A percentile compares a stretch with the other conserved stretches of the same genome.
Evolutionary conservation across 2,888 invertebrate species (phyloP).

Genomic region (Tenthredo notha): DNA sequence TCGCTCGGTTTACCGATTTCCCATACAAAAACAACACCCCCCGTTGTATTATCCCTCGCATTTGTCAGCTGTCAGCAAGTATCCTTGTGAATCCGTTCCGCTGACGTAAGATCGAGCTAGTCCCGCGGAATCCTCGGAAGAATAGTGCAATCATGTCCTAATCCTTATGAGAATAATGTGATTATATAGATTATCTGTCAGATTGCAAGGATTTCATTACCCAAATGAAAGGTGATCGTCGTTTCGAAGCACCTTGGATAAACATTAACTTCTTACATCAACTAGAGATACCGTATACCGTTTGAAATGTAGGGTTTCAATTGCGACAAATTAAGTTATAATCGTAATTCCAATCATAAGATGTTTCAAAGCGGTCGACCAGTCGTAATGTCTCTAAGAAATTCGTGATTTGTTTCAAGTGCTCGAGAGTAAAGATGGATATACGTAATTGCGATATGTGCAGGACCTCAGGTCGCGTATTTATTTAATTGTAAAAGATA

Average conservation of each 20-base stretch:
- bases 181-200: not conserved
- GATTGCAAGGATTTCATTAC: not conserved
- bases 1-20: slow-evolving; percentile 48
- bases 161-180: not conserved
- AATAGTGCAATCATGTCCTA: not conserved
- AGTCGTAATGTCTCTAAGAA: not conserved
- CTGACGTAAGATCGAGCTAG: slow-evolving; percentile 3
- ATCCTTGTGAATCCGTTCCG: not conserved
- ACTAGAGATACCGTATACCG: not conserved
- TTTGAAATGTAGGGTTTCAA: not conserved
- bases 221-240: not conserved
- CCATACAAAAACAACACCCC: slow-evolving; percentile 29
- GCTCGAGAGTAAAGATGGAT: not conserved
- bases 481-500: not conserved
- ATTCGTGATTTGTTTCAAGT: not conserved
- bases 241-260: not conserved
- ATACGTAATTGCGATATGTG: not conserved
- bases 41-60: slow-evolving; percentile 17
- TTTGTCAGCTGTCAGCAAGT: slow-evolving; percentile 30
- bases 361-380: not conserved
- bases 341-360: not conserved
- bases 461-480: not conserved
- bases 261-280: not conserved
- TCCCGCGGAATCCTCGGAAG: not conserved
- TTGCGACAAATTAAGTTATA: not conserved